Conservation (phyloP, 2,113 vertebrate genomes). For the Heterotis niloticus region DNA sequence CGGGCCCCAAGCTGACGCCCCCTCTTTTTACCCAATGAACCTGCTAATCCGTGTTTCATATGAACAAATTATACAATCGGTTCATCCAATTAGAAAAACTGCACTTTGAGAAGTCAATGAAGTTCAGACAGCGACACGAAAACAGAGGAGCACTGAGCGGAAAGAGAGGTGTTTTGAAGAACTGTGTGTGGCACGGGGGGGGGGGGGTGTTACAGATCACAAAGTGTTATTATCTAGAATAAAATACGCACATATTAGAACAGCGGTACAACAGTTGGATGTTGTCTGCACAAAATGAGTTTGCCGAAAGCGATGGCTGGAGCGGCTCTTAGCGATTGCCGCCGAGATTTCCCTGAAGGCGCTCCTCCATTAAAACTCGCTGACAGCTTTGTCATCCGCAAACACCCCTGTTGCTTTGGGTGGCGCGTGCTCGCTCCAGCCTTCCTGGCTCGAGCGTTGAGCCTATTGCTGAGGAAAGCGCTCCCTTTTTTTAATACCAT, state of each 20-base stretch:
- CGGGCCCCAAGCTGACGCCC: too few relatives aligned
- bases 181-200: background rate
- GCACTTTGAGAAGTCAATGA: background rate
- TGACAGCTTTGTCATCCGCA: conserved; percentile 46
- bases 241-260: conserved; percentile 21
- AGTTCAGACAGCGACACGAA: background rate
- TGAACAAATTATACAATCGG: background rate
- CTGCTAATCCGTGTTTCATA: too few relatives aligned
- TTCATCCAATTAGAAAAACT: too few relatives aligned
- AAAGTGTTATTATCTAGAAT: conserved; percentile 17
- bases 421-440: background rate
- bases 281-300: conserved; percentile 36
- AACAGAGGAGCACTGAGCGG: background rate
- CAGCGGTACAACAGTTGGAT: conserved; percentile 28
- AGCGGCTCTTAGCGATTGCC: conserved; percentile 33
- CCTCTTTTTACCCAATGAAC: too few relatives aligned
- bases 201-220: background rate
- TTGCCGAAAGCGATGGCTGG: conserved; percentile 35
- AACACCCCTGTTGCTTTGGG: conserved; percentile 14
- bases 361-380: conserved; percentile 45
- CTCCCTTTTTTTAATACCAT: conserved; percentile 26
- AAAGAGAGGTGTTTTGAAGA: background rate
- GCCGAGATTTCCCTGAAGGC: conserved; percentile 45
- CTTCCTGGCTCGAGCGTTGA: conserved; percentile 32
- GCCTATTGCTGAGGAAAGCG: conserved; percentile 33